Conservation (phyloP, 2,113 vertebrate species). For the Patagioenas fasciata region DNA sequence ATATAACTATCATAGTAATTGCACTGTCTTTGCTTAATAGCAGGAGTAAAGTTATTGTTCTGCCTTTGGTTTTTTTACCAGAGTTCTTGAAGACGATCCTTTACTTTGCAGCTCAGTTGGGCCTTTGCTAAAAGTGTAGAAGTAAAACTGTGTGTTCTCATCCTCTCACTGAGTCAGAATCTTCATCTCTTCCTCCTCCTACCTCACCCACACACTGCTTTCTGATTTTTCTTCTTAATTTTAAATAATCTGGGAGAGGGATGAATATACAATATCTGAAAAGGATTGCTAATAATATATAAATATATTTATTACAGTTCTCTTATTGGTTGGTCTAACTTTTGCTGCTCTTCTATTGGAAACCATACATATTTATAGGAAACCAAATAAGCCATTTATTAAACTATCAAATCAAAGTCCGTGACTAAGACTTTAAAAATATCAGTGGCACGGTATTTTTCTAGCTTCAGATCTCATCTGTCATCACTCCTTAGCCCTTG, state of each 20-base stretch:
- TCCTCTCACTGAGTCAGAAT: slow-evolving; percentile 27
- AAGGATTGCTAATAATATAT: background rate
- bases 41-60: background rate
- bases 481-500: background rate
- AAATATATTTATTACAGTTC: background rate
- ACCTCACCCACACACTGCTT: slow-evolving; percentile 8
- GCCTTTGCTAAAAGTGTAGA: background rate
- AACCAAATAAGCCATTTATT: background rate
- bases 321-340: background rate
- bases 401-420: background rate
- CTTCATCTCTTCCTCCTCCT: slow-evolving; percentile 11
- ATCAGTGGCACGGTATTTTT: background rate
- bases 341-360: background rate
- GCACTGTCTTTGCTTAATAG: background rate
- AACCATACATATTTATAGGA: background rate
- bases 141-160: slow-evolving; percentile 3
- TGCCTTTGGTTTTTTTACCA: background rate
- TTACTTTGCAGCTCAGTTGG: background rate
- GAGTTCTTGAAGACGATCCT: background rate
- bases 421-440: background rate
- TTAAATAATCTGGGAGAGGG: background rate
- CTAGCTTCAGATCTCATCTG: background rate
- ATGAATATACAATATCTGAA: background rate
- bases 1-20: background rate
- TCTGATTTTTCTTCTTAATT: slow-evolving; percentile 20